Conservation (phyloP, 2,113 vertebrate genomes). For the Prinia subflava region DNA sequence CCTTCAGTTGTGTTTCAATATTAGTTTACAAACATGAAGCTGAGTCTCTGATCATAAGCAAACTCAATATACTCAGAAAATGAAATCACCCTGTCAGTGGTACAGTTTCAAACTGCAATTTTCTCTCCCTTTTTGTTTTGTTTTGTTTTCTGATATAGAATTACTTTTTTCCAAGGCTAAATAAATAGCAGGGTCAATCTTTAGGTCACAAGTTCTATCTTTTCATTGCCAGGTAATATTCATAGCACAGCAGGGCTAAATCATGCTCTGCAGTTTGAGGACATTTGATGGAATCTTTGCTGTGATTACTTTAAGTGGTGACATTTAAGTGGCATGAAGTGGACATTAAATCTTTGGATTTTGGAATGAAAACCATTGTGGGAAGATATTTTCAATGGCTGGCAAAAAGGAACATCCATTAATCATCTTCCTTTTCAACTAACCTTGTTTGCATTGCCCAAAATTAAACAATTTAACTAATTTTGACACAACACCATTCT, state of each 20-base stretch:
- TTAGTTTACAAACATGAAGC: background rate
- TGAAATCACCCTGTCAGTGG: background rate
- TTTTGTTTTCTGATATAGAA: background rate
- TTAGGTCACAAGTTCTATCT: background rate
- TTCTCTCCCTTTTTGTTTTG: background rate
- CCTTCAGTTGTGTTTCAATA: background rate
- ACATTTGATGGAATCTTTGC: background rate
- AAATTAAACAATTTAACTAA: background rate
- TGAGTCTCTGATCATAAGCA: background rate
- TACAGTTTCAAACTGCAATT: background rate
- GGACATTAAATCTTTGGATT: conserved; percentile 1
- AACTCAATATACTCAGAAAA: background rate
- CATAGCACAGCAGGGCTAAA: conserved; percentile 40
- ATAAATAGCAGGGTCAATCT: conserved; percentile 32
- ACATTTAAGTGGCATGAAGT: background rate
- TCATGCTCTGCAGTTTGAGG: background rate
- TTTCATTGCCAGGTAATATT: conserved; percentile 45
- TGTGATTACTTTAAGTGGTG: conserved; percentile 14
- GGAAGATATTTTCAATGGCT: background rate
- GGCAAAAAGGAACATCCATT: background rate
- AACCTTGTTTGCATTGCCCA: background rate
- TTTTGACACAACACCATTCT: background rate
- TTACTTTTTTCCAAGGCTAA: conserved; percentile 14
- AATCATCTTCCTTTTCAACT: background rate
- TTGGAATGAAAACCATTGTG: background rate